A percentile compares a stretch with the other conserved stretches of the same genome.
Conservation (phyloP, 2,113 vertebrate species). For the Oenanthe melanoleuca region DNA sequence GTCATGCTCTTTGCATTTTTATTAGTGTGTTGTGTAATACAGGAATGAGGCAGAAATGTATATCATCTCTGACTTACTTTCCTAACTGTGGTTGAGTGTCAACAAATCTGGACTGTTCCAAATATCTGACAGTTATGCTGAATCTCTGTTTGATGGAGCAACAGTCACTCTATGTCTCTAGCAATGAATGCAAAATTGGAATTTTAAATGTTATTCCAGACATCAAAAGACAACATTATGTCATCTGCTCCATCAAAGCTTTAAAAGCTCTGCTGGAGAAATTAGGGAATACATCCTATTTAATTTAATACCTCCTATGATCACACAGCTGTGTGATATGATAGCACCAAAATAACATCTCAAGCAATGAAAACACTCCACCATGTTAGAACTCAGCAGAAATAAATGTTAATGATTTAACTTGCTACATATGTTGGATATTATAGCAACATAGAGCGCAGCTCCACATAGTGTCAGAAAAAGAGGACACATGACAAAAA, state of each 20-base stretch:
- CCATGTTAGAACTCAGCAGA: background rate
- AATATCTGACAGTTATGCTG: background rate
- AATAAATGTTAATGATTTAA: constrained; percentile 5
- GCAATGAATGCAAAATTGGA: background rate
- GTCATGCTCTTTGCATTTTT: background rate
- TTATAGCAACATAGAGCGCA: background rate
- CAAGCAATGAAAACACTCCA: background rate
- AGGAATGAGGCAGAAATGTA: background rate
- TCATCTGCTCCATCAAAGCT: constrained; percentile 7
- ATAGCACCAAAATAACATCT: constrained; percentile 23
- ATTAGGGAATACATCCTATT: background rate
- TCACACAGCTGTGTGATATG: constrained; percentile 23
- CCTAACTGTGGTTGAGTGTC: background rate
- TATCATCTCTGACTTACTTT: background rate
- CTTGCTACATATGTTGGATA: background rate
- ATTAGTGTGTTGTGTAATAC: background rate
- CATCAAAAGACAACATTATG: background rate
- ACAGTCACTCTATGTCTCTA: background rate
- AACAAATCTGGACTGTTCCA: background rate
- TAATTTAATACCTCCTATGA: constrained; percentile 13
- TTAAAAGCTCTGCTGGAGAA: background rate
- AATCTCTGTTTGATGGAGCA: background rate
- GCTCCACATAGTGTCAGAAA: background rate
- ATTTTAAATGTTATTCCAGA: constrained; percentile 34
- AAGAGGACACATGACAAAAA: background rate